Conservation (phyloP, 2,797 vertebrate species). For the Mormyrops boulengeri region DNA sequence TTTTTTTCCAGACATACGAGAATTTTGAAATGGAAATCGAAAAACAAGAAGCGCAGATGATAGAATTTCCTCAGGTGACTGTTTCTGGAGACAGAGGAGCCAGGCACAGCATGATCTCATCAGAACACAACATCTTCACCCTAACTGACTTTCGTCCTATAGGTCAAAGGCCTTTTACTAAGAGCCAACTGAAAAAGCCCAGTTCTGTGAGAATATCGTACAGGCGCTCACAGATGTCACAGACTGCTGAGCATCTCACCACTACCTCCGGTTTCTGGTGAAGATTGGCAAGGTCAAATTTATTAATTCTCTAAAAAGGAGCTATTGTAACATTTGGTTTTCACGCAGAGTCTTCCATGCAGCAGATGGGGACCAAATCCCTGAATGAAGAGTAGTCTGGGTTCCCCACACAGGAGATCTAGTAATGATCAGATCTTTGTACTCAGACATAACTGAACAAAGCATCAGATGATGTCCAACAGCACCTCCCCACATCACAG, state of each 20-base stretch:
- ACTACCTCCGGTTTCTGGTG: not conserved
- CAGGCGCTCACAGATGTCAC: not conserved
- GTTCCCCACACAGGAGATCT: not conserved
- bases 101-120: not conserved
- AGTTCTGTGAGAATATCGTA: not conserved
- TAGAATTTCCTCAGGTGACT: not conserved
- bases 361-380: not conserved
- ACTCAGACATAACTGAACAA: not conserved
- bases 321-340: not conserved
- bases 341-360: not conserved
- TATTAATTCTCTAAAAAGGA: not conserved
- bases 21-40: not conserved
- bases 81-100: not conserved
- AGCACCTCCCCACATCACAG: not conserved
- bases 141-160: not conserved
- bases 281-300: not conserved
- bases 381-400: not conserved
- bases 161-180: not conserved
- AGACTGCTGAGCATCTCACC: not conserved
- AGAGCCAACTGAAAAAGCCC: not conserved
- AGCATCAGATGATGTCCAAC: not conserved
- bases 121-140: not conserved
- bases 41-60: not conserved
- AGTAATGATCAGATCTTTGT: not conserved
- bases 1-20: not conserved